Conservation (phyloP, 2,113 vertebrate species). For the Scomber scombrus region DNA sequence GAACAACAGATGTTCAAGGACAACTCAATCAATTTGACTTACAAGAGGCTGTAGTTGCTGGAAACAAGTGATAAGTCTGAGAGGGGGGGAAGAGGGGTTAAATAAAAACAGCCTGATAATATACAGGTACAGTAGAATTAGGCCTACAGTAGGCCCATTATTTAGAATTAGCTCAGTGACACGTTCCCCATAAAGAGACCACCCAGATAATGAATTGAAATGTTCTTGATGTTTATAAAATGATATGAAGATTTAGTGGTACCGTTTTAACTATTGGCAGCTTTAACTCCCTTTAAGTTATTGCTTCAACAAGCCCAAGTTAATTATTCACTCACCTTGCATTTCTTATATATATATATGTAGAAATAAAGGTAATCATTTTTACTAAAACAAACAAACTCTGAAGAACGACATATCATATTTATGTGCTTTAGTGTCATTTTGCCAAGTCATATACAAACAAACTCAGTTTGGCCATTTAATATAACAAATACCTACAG, state of each 20-base stretch:
- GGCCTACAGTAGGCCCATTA: slow-evolving; percentile 25
- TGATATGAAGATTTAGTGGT: slow-evolving; percentile 18
- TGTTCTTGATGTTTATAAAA: slow-evolving; percentile 19
- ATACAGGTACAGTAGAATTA: slow-evolving; percentile 50
- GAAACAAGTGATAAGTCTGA: slow-evolving; percentile 71
- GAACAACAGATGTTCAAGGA: slow-evolving; percentile 87
- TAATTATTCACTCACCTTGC: slow-evolving; percentile 3
- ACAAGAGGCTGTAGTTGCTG: slow-evolving; percentile 75
- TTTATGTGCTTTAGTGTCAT: slow-evolving; percentile 9
- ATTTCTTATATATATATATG: not conserved
- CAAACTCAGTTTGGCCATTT: slow-evolving; percentile 27
- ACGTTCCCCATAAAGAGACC: slow-evolving; percentile 52
- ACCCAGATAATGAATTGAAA: slow-evolving; percentile 33
- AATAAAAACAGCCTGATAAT: slow-evolving; percentile 55
- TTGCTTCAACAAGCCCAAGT: not conserved
- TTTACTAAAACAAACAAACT: slow-evolving; percentile 27
- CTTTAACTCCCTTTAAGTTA: slow-evolving; percentile 12
- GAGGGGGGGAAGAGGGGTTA: slow-evolving; percentile 20
- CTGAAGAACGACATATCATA: not conserved
- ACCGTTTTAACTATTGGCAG: slow-evolving; percentile 9
- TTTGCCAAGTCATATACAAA: slow-evolving; percentile 37
- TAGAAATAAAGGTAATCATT: not conserved
- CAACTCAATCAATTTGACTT: slow-evolving; percentile 85
- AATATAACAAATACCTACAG: slow-evolving; percentile 23
- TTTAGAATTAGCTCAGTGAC: slow-evolving; percentile 54